A percentile compares a stretch with the other conserved stretches of the same genome.
These are phyloP conservation scores for Drosophila bunnanda DNA, from an alignment of 2,888 invertebrate species.

Conservation along the genomic window DNA sequence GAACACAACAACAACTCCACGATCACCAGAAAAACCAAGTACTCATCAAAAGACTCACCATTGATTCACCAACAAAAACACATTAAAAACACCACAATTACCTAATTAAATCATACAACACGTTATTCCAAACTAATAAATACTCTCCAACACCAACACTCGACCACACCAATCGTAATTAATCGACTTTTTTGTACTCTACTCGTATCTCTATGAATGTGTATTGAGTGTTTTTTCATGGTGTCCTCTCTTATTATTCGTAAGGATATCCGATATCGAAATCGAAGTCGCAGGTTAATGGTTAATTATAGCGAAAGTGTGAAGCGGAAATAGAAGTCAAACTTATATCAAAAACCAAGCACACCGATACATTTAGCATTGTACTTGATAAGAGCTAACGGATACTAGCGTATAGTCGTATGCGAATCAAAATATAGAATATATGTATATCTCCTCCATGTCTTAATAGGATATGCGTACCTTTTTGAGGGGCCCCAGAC, in stretches of 20 bases:
- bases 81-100: not conserved
- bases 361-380: slow-evolving; percentile 78
- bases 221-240: slow-evolving; percentile 73
- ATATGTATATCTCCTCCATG: slow-evolving; percentile 45
- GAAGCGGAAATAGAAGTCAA: slow-evolving; percentile 45
- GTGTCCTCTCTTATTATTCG: slow-evolving; percentile 62
- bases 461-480: slow-evolving; percentile 69
- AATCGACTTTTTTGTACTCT: slow-evolving; percentile 42
- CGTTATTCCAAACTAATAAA: not conserved
- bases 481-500: slow-evolving; percentile 54
- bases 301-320: slow-evolving; percentile 15
- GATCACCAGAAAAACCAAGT: not conserved
- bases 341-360: slow-evolving; percentile 76
- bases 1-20: not conserved
- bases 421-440: slow-evolving; percentile 47
- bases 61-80: not conserved
- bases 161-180: slow-evolving; percentile 23
- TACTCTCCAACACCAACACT: slow-evolving; percentile 15
- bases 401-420: slow-evolving; percentile 49
- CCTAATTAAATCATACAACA: slow-evolving; percentile 3
- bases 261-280: slow-evolving; percentile 35
- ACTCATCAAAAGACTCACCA: not conserved
- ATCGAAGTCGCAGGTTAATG: slow-evolving; percentile 8
- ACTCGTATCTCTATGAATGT: slow-evolving; percentile 53
- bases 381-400: slow-evolving; percentile 51